Conservation (phyloP, 1,140 invertebrate species). For the Trichonephila clavipes region DNA sequence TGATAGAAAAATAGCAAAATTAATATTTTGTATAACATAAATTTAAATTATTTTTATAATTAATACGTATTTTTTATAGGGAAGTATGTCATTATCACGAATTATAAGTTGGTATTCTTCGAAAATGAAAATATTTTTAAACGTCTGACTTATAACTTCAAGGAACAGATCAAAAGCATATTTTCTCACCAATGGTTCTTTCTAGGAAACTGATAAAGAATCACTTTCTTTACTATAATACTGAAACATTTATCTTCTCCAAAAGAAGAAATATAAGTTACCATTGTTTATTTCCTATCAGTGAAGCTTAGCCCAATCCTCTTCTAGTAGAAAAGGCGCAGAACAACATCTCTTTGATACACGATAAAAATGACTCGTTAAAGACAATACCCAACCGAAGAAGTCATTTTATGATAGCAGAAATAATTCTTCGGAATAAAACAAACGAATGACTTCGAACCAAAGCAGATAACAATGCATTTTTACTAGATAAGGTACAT, state of each 20-base stretch:
- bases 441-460: not conserved
- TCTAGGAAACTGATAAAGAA: too few species aligned
- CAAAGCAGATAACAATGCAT: not conserved
- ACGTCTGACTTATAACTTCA: too few species aligned
- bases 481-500: not conserved
- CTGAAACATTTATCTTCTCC: not conserved
- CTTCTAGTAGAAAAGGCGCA: not conserved
- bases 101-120: too few species aligned
- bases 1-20: too few species aligned
- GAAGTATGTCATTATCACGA: too few species aligned
- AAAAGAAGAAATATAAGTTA: not conserved
- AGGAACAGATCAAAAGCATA: too few species aligned
- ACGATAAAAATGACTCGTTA: constrained; percentile 21
- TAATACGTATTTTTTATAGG: too few species aligned
- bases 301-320: not conserved
- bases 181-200: too few species aligned
- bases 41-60: too few species aligned
- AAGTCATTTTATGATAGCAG: not conserved
- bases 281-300: constrained; percentile 23
- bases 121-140: too few species aligned
- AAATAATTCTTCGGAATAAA: constrained; percentile 21
- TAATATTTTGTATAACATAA: too few species aligned
- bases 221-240: too few species aligned
- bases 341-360: not conserved
- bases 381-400: not conserved